phyloP scores from a whole-genome alignment of 2,113 vertebrate genomes.

The Takifugu bimaculatus region DNA sequence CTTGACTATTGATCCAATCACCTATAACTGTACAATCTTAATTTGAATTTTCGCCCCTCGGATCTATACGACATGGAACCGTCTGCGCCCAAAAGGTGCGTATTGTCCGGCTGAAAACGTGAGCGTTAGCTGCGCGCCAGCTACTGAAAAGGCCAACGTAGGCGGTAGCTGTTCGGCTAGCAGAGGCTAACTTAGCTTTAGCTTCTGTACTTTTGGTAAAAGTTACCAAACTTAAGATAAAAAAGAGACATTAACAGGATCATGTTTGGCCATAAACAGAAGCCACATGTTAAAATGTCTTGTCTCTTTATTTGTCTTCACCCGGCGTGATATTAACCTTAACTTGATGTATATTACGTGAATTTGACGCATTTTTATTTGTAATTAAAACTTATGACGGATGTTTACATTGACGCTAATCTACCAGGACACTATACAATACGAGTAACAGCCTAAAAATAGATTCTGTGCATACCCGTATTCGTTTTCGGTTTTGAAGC shows the following conservation, averaged over 20 bases:
- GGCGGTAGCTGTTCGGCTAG: constrained; percentile 23
- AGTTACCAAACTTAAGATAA: neutral
- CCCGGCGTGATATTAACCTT: no score
- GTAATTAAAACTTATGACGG: neutral
- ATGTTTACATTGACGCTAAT: neutral
- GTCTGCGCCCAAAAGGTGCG: constrained; percentile 68
- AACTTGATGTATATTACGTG: neutral
- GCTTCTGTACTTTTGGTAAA: neutral
- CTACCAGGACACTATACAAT: no score
- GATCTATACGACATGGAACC: constrained; percentile 51
- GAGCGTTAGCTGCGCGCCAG: neutral
- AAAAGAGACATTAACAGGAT: neutral
- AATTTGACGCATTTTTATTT: neutral
- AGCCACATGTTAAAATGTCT: fast-evolving
- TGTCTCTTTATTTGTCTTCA: neutral
- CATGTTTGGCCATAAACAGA: neutral
- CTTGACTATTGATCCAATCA: constrained; percentile 5
- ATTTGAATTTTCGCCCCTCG: neutral
- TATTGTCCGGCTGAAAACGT: constrained; percentile 6
- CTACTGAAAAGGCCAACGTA: constrained; percentile 31
- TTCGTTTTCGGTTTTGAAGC: no score
- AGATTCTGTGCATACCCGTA: no score
- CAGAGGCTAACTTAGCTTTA: constrained; percentile 27
- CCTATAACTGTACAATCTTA: neutral
- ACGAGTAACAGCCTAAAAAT: no score